phyloP scores from a whole-genome alignment of 2,113 vertebrate genomes.

The Lepisosteus osseus region DNA sequence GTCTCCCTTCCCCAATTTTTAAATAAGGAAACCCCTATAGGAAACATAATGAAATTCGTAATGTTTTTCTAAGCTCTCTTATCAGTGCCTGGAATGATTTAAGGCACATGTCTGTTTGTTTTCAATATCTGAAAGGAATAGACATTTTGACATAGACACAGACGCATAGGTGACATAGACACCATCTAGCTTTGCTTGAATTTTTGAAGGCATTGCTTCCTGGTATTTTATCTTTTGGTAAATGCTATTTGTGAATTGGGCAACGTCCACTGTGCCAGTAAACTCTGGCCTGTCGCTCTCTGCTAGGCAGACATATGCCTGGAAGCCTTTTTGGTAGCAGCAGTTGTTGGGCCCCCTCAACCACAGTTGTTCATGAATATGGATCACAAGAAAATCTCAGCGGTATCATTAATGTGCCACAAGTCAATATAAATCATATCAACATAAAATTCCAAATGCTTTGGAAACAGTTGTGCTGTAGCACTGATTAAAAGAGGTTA shows the following conservation, averaged over 20 bases:
- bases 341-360: constrained; percentile 41
- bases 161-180: constrained; percentile 23
- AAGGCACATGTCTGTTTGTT: too few species aligned
- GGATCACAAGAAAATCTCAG: constrained; percentile 58
- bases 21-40: constrained; percentile 43
- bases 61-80: constrained; percentile 56
- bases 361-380: constrained; percentile 80
- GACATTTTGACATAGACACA: constrained; percentile 15
- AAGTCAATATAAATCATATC: constrained; percentile 68
- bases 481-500: constrained; percentile 36
- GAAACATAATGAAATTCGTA: constrained; percentile 60
- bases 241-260: constrained; percentile 24
- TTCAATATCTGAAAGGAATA: too few species aligned
- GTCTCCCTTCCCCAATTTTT: constrained; percentile 21
- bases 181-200: too few species aligned
- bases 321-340: constrained; percentile 53
- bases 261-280: constrained; percentile 42
- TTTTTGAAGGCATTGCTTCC: too few species aligned
- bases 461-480: constrained; percentile 32
- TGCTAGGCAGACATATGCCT: constrained; percentile 45
- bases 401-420: constrained; percentile 68
- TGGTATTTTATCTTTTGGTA: too few species aligned
- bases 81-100: constrained; percentile 49
- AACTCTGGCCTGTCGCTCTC: constrained; percentile 44
- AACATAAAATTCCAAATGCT: constrained; percentile 65